A percentile compares a stretch with the other conserved stretches of the same genome.
Evolutionary conservation across 2,797 vertebrate genomes (phyloP).

Genomic region (Pseudomugil gertrudae): DNA sequence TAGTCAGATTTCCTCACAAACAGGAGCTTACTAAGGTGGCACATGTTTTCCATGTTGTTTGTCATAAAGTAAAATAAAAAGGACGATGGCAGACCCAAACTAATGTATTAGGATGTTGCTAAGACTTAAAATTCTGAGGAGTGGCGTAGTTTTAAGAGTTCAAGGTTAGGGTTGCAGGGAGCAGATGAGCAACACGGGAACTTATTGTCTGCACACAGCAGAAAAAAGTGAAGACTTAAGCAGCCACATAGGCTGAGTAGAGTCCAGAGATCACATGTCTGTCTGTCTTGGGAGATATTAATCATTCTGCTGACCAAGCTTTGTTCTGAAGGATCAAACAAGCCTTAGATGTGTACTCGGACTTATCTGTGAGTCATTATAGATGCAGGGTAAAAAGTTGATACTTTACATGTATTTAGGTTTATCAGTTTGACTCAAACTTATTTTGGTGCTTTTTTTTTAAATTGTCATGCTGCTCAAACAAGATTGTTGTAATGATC

Average conservation of each 20-base stretch:
- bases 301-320: conserved; percentile 74
- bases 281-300: conserved; percentile 66
- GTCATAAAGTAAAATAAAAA: background rate
- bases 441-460: background rate
- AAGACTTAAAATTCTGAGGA: conserved; percentile 14
- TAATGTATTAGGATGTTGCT: background rate
- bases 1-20: background rate
- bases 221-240: conserved; percentile 71
- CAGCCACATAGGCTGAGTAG: conserved; percentile 61
- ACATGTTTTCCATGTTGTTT: background rate
- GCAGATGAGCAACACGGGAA: conserved; percentile 55
- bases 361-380: conserved; percentile 44
- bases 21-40: background rate
- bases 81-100: background rate
- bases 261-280: conserved; percentile 78
- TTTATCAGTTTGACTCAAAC: background rate
- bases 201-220: conserved; percentile 55
- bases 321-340: conserved; percentile 25
- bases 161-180: conserved; percentile 34
- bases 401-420: background rate
- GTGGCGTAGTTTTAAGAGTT: conserved; percentile 29
- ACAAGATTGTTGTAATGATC: background rate
- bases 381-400: background rate
- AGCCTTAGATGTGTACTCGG: conserved; percentile 39
- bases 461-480: background rate